Conservation (phyloP, 2,888 invertebrate genomes). For the Melinaea menophilus region DNA sequence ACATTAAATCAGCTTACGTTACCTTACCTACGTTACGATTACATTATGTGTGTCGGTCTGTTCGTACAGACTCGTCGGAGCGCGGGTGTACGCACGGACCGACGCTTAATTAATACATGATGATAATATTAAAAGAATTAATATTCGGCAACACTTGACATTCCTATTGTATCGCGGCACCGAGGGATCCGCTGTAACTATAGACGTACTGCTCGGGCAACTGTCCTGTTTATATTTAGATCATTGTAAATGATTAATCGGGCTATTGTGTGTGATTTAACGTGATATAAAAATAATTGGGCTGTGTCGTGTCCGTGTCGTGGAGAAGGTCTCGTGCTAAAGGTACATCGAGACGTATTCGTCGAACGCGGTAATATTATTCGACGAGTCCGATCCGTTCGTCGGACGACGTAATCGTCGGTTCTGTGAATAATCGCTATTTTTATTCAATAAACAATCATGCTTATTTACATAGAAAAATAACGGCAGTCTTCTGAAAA, state of each 20-base stretch:
- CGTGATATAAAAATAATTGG: conserved; percentile 59
- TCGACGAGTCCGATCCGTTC: conserved; percentile 44
- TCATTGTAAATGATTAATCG: conserved; percentile 61
- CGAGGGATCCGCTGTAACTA: conserved; percentile 44
- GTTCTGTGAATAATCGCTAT: conserved; percentile 73
- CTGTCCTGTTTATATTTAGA: conserved; percentile 52
- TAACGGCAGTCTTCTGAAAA: conserved; percentile 74
- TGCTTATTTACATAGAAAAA: conserved; percentile 57
- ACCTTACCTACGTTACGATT: conserved; percentile 75
- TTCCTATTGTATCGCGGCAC: conserved; percentile 56
- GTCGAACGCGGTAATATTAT: conserved; percentile 42
- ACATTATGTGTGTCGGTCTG: conserved; percentile 53
- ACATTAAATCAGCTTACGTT: conserved; percentile 75
- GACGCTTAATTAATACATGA: conserved; percentile 69
- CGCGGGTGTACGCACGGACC: conserved; percentile 47
- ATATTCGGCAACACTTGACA: conserved; percentile 78
- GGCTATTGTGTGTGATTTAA: conserved; percentile 67
- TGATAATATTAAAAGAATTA: conserved; percentile 74
- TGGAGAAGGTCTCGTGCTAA: conserved; percentile 69
- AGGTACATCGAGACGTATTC: conserved; percentile 45
- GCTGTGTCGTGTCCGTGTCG: conserved; percentile 62
- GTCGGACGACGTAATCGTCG: conserved; percentile 28
- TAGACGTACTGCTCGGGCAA: conserved; percentile 71
- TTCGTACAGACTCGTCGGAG: conserved; percentile 43
- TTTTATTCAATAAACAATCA: conserved; percentile 50